Base-by-base conservation (phyloP, 37 sponge, comb jelly and placozoan species). In the Lycopodina hypogea region DNA sequence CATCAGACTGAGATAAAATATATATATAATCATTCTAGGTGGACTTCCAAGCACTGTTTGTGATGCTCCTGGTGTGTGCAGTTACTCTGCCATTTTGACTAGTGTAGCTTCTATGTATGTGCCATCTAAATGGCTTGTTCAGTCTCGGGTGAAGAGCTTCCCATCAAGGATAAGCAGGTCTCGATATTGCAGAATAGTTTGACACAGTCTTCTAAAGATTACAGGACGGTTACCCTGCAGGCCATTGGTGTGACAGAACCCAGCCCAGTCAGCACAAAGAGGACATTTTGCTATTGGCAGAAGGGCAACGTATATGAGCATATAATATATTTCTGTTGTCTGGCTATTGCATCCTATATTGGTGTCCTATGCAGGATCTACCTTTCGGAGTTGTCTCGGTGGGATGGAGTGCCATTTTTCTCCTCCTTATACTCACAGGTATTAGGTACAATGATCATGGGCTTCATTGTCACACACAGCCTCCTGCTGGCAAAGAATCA, bases 381-480 rank as follows among this genome's bases (percentile, higher is more conserved):
- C 38, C 55, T 78, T 22, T 58, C 68, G 11, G 22, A 68, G 40
- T 40, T 85, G 11, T 19, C 86, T 1, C 19, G 33, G 26, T 85
- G 79, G 79, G 58, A 78, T 63, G 79, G 79, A 37, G 55, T 85
- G 28, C 73, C 67, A 2, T 42, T 78, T 29, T 88, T 88, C 64
- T 64, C 83, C n/a, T 81, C 88, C 0, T 52, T 88, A 48, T 88
- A 70, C 37, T 68, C 88, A 1, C 76, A 88, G 41, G 28, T 88
- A n/a, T 67, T 88, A 22, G 88, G 88, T 14, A 77, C 78, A 24
- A 78, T 62, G 3, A 77, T 88, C 51, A 82, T 88, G 75, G 88
- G 88, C 12, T 60, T 77, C 30, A 39, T 77, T 19, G 37, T 24
- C 33, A 17, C 68, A 19, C 78, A 88, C 41, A 88, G 77, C 41